Evolutionary conservation across 2,113 vertebrate genomes (phyloP).

Genomic region (Patagioenas fasciata): DNA sequence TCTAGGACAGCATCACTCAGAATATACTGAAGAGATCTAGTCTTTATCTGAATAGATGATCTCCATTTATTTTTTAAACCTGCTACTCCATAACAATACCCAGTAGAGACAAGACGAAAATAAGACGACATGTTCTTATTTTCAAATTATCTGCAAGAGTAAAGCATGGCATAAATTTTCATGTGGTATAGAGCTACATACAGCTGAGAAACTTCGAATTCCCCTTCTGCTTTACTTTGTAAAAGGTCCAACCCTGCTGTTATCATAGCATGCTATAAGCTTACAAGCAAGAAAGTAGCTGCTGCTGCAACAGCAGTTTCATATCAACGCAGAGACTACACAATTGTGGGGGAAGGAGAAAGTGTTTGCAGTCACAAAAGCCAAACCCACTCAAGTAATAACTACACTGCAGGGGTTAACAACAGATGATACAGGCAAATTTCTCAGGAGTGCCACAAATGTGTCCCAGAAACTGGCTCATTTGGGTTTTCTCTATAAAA

Average conservation of each 20-base stretch:
- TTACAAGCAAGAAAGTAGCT: background rate
- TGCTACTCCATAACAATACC: background rate
- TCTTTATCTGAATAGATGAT: background rate
- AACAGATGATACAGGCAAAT: background rate
- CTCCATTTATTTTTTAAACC: background rate
- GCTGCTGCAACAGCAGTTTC: background rate
- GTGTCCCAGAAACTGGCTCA: background rate
- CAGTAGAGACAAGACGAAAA: background rate
- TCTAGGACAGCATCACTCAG: background rate
- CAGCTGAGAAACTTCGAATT: background rate
- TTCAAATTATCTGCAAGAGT: background rate
- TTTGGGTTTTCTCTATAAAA: background rate
- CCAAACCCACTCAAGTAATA: background rate
- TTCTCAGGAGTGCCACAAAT: background rate
- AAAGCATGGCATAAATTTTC: background rate
- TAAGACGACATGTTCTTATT: background rate
- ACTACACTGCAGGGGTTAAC: background rate
- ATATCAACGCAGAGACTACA: background rate
- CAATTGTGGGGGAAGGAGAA: background rate
- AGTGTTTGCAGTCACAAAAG: background rate
- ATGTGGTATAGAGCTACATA: background rate
- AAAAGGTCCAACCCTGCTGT: background rate
- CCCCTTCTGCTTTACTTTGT: background rate
- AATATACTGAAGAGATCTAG: background rate
- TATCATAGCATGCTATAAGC: background rate